phyloP scores from a whole-genome alignment of 2,113 vertebrate genomes.

The Diadophis punctatus region DNA sequence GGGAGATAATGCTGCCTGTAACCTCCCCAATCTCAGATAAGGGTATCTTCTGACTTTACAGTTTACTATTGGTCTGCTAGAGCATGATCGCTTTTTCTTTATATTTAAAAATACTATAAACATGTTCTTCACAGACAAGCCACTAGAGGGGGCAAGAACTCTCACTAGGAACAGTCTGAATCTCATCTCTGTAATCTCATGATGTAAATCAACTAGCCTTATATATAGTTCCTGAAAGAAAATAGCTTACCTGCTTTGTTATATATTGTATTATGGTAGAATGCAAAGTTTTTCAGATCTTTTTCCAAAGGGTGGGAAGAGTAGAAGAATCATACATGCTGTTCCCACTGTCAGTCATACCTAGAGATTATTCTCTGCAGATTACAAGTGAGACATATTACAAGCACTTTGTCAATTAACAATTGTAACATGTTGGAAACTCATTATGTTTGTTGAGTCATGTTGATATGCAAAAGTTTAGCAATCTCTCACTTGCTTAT shows the following conservation, averaged over 20 bases:
- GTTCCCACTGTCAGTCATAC: not conserved
- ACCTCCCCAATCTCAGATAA: not conserved
- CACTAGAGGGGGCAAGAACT: not conserved
- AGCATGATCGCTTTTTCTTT: not conserved
- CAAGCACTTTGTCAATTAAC: not conserved
- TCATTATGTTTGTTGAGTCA: not conserved
- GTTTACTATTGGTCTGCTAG: not conserved
- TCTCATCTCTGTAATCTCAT: not conserved
- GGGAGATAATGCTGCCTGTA: not conserved
- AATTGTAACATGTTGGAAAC: not conserved
- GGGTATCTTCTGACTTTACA: not conserved
- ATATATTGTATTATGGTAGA: not conserved
- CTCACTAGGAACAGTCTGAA: not conserved
- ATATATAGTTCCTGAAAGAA: not conserved
- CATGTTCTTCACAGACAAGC: not conserved
- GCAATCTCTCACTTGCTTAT: not conserved
- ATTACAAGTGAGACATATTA: not conserved
- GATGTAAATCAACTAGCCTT: not conserved
- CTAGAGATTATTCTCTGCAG: not conserved
- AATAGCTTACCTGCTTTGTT: not conserved
- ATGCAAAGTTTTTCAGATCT: not conserved
- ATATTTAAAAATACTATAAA: not conserved
- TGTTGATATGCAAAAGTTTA: not conserved
- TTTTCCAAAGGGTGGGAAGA: not conserved
- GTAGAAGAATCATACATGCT: not conserved